Evolutionary conservation across 2,797 vertebrate species (phyloP).

Genomic region (Dendrocincla fuliginosa): DNA sequence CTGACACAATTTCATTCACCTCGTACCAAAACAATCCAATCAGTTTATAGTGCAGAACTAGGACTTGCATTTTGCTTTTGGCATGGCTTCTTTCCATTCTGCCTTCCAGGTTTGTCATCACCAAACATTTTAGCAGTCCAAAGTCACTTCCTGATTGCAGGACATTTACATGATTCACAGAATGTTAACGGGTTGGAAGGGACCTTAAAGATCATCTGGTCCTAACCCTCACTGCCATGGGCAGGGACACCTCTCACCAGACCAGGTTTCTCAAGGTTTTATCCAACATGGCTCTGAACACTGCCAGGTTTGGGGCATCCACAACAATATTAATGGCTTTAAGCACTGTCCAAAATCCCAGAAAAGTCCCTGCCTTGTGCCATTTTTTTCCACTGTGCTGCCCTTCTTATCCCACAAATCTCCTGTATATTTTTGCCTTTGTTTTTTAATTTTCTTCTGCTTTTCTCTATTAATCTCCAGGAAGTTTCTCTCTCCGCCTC

Average conservation of each 20-base stretch:
- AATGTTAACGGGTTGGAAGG: not conserved
- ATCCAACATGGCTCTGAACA: not conserved
- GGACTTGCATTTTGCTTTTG: not conserved
- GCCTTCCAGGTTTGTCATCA: not conserved
- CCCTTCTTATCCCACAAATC: not conserved
- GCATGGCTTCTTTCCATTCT: not conserved
- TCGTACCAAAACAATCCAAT: not conserved
- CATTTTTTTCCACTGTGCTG: not conserved
- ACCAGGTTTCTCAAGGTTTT: not conserved
- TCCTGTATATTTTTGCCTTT: not conserved
- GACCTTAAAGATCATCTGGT: not conserved
- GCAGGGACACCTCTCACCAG: not conserved
- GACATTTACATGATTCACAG: not conserved
- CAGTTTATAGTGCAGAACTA: not conserved
- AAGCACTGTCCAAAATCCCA: not conserved
- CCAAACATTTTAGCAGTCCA: not conserved
- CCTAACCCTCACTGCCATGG: not conserved
- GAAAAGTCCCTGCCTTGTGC: not conserved
- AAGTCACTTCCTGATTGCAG: not conserved
- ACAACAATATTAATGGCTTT: not conserved
- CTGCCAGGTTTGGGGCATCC: not conserved
- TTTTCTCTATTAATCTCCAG: not conserved
- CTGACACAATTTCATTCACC: not conserved
- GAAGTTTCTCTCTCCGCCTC: not conserved
- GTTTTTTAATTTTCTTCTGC: not conserved